phyloP scores from a whole-genome alignment of 2,797 vertebrate species.

The Karalla daura region DNA sequence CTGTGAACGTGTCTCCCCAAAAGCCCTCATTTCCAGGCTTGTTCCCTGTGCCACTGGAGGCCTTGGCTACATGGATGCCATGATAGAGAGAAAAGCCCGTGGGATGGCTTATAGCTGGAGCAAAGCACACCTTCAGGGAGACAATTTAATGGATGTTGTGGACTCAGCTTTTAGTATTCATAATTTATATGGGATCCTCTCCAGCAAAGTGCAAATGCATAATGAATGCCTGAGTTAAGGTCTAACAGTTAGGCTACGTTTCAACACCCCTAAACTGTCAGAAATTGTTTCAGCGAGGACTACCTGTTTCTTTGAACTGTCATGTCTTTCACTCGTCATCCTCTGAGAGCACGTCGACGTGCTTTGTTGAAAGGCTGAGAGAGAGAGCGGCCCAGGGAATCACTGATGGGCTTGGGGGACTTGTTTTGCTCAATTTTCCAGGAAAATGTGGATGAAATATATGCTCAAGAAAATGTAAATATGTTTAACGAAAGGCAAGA shows the following conservation, averaged over 20 bases:
- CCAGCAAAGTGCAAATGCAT: constrained; percentile 85
- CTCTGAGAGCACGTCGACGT: constrained; percentile 25
- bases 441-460: constrained; percentile 34
- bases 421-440: constrained; percentile 18
- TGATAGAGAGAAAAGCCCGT: constrained; percentile 43
- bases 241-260: constrained; percentile 78
- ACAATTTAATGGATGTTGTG: constrained; percentile 84
- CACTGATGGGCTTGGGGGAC: constrained; percentile 45
- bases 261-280: constrained; percentile 79
- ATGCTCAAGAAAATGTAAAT: constrained; percentile 12
- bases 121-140: constrained; percentile 74
- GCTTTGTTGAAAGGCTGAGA: constrained; percentile 48
- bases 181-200: constrained; percentile 85
- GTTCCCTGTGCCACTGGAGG: constrained; percentile 42
- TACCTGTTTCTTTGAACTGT: constrained; percentile 74
- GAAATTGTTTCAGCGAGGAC: constrained; percentile 55
- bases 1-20: constrained; percentile 17
- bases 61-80: constrained; percentile 48
- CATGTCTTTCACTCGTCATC: constrained; percentile 58
- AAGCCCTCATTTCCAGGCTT: constrained; percentile 36
- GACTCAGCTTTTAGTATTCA: constrained; percentile 88
- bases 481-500: constrained; percentile 6
- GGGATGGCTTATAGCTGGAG: constrained; percentile 66
- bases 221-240: constrained; percentile 84
- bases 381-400: constrained; percentile 47